Conservation (phyloP, 2,797 vertebrate species). For the Siniperca undulata region DNA sequence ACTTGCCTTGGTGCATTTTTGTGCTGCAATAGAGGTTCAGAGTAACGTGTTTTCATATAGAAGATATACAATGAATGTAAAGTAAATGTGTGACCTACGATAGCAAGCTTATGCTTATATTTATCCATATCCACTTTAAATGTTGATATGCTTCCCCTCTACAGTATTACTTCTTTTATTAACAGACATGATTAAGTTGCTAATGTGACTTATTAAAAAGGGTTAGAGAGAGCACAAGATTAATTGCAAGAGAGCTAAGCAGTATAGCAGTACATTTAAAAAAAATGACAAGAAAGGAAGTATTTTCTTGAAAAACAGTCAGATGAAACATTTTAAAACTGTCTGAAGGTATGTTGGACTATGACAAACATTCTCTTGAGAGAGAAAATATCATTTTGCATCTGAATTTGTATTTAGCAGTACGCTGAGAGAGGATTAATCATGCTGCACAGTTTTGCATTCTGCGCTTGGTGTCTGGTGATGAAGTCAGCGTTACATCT, state of each 20-base stretch:
- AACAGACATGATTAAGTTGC: constrained; percentile 7
- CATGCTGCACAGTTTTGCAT: constrained; percentile 28
- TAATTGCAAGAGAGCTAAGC: not conserved
- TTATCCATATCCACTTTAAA: not conserved
- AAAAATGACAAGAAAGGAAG: not conserved
- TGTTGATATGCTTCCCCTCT: not conserved
- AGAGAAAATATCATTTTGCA: constrained; percentile 1
- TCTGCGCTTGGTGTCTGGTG: constrained; percentile 7
- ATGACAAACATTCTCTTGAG: not conserved
- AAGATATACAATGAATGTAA: not conserved
- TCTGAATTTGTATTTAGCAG: constrained; percentile 31
- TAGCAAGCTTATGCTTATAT: not conserved
- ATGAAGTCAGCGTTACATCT: constrained; percentile 41
- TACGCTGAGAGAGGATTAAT: constrained; percentile 33
- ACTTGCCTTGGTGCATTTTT: constrained; percentile 31
- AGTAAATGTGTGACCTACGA: not conserved
- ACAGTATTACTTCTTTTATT: not conserved
- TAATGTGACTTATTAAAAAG: constrained; percentile 17
- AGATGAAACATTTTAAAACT: not conserved
- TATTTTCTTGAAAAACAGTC: not conserved
- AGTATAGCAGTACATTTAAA: not conserved
- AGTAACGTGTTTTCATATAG: not conserved
- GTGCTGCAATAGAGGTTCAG: constrained; percentile 20
- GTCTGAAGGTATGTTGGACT: not conserved
- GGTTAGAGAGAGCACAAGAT: not conserved